Percentiles rank a stretch among this genome's conserved stretches.
These are phyloP conservation scores for Dicyrtoma fusca DNA, from an alignment of 2,888 invertebrate species.

Conservation along the genomic window DNA sequence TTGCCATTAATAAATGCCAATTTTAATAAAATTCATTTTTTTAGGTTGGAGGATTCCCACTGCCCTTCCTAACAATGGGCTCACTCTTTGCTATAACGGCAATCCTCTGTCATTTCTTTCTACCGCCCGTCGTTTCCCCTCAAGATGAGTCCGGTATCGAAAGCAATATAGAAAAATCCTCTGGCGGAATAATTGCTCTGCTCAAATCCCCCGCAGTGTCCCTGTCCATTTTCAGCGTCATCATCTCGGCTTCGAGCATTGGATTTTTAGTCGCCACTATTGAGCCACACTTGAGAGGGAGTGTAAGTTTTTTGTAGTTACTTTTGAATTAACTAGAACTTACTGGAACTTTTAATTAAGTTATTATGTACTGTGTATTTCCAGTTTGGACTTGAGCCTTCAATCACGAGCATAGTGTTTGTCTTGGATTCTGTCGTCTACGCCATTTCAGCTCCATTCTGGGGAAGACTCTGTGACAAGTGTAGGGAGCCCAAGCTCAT, in stretches of 20 bases:
- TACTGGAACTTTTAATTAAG: neutral
- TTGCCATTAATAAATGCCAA: neutral
- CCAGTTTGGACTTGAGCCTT: slow-evolving; percentile 57
- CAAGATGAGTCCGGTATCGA: slow-evolving; percentile 66
- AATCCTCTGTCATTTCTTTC: slow-evolving; percentile 58
- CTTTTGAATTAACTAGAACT: neutral
- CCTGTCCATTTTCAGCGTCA: slow-evolving; percentile 59
- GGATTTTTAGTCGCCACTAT: slow-evolving; percentile 65
- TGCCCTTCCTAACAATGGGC: slow-evolving; percentile 61
- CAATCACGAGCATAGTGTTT: slow-evolving; percentile 65
- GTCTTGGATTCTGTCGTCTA: slow-evolving; percentile 63
- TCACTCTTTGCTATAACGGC: slow-evolving; percentile 58
- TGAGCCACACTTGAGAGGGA: slow-evolving; percentile 63
- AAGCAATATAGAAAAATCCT: too few relatives aligned
- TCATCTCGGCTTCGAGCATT: slow-evolving; percentile 60
- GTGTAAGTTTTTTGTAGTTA: slow-evolving; percentile 45
- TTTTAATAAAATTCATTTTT: slow-evolving; percentile 63
- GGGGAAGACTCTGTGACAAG: slow-evolving; percentile 81
- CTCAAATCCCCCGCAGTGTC: slow-evolving; percentile 58
- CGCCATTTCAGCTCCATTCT: slow-evolving; percentile 63
- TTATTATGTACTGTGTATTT: slow-evolving; percentile 17
- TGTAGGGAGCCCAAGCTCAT: slow-evolving; percentile 70
- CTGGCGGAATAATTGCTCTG: neutral
- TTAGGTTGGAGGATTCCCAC: slow-evolving; percentile 59
- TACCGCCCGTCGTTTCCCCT: too few relatives aligned